A percentile compares a stretch with the other conserved stretches of the same genome.
phyloP scores from a whole-genome alignment of 1,140 invertebrate genomes.

The Trypoxylus dichotomus region DNA sequence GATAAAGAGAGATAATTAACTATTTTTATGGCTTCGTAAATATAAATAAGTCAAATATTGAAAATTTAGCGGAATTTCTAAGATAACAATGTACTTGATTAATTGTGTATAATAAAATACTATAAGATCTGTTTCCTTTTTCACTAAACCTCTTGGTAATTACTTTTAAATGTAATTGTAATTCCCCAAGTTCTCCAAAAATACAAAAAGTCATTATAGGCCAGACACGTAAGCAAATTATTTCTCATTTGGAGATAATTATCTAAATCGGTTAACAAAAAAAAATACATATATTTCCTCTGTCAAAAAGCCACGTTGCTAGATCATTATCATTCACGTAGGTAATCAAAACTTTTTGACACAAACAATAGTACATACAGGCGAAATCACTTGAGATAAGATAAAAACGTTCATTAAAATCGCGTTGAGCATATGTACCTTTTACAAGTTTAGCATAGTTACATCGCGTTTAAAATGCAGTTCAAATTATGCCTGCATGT shows the following conservation, averaged over 20 bases:
- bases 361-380: not conserved
- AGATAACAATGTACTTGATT: not conserved
- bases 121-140: no score
- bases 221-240: not conserved
- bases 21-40: no score
- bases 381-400: not conserved
- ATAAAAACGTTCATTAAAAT: not conserved
- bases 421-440: not conserved
- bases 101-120: not conserved
- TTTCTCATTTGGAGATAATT: not conserved
- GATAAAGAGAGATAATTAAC: no score
- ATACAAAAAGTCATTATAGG: not conserved
- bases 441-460: not conserved
- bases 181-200: not conserved
- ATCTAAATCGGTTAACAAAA: no score
- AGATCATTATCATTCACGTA: not conserved
- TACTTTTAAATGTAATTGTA: not conserved
- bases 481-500: no score
- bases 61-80: no score
- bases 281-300: not conserved
- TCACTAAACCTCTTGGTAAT: no score
- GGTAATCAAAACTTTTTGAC: not conserved
- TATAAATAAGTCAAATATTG: no score
- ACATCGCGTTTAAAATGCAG: not conserved
- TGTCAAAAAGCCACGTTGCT: not conserved